Evolutionary conservation across 2,113 vertebrate genomes (phyloP), one percentile per base, ranked within the genome.

Genomic region (Lathamus discolor): DNA sequence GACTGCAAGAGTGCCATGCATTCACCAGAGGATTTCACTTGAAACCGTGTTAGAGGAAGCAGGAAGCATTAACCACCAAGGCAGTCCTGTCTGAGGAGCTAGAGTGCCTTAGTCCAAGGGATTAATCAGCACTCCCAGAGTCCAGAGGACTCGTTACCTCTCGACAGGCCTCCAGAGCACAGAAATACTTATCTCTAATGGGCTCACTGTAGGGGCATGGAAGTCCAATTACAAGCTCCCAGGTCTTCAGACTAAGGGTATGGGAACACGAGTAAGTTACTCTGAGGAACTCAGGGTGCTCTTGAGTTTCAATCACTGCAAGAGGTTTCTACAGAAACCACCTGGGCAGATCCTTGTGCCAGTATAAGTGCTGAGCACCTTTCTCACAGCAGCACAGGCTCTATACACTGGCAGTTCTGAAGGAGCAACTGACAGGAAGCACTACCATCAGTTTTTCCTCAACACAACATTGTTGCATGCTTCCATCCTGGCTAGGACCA

Each of bases 41-140:
- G 29, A 86, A 78, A 69, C 49, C 17, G 1, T 14, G 64, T 78
- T 43, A 92, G 93, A 82, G 12, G 33, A 73, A 95, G 83, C 41
- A 29, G 93, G 76, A 82, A 93, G 84, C 93, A 59, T 68, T 52
- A 80, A 74, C 44, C 82, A 81, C 49, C 77, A 81, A 12, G 0
- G 16, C 83, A 76, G 41, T 13, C 61, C 84, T 74, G 43, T 24
- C 63, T 37, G 35, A 59, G 72, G 44, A 33, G 88, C 92, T 28
- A 90, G 43, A 94, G 63, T 48, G 77, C 63, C 55, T 44, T 29
- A 84, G 76, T 44, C 62, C 13, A 9, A 57, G 83, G 28, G 74
- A 43, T 93, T 43, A 87, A 94, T 37, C 37, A 15, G 18, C 64
- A 91, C 81, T 96, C 91, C 57, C 61, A 79, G 88, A 91, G 68